phyloP scores from a whole-genome alignment of 2,113 vertebrate species.

The Heteronetta atricapilla region DNA sequence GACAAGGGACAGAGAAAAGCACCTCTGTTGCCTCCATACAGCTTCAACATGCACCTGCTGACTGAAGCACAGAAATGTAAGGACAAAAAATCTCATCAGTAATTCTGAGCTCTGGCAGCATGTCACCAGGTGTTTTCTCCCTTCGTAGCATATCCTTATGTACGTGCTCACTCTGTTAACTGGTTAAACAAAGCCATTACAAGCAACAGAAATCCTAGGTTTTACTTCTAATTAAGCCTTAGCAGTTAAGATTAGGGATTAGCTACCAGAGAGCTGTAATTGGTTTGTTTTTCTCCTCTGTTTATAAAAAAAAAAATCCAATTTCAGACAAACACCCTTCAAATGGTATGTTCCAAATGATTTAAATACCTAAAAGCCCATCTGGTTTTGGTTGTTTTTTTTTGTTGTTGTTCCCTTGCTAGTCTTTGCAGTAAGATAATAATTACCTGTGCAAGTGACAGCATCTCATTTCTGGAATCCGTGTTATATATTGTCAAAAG shows the following conservation, averaged over 20 bases:
- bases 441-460: constrained; percentile 15
- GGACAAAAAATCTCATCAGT: not conserved
- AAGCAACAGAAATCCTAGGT: not conserved
- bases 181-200: not conserved
- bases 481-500: not conserved
- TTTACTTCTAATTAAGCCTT: not conserved
- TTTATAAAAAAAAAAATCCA: not conserved
- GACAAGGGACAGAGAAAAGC: not conserved
- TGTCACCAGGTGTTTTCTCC: not conserved
- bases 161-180: not conserved
- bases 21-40: not conserved
- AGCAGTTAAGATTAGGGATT: not conserved
- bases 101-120: not conserved
- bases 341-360: not conserved
- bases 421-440: not conserved
- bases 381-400: not conserved
- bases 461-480: not conserved
- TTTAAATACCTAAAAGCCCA: constrained; percentile 12
- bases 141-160: not conserved
- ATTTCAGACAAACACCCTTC: not conserved
- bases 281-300: not conserved
- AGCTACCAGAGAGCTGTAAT: not conserved
- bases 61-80: not conserved
- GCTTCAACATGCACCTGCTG: not conserved
- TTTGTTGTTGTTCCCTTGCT: not conserved